Conservation (phyloP, 2,113 vertebrate genomes). For the Eudorcas thomsonii region DNA sequence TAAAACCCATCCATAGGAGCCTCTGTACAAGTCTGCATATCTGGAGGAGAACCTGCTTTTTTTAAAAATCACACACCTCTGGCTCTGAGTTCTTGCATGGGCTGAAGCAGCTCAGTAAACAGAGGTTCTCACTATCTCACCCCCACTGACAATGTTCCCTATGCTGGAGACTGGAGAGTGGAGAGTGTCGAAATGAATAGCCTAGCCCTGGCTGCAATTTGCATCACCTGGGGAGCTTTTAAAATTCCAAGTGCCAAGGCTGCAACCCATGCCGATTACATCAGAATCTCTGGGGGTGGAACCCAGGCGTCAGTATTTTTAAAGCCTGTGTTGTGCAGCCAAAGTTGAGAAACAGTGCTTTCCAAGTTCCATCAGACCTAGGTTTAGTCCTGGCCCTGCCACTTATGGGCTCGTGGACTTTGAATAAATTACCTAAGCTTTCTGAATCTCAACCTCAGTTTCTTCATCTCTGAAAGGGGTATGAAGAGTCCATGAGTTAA, state of each 20-base stretch:
- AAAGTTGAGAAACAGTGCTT: not conserved
- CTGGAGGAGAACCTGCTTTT: not conserved
- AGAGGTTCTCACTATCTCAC: not conserved
- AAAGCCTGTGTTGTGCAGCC: not conserved
- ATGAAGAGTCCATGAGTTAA: not conserved
- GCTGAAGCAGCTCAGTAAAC: not conserved
- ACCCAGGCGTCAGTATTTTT: not conserved
- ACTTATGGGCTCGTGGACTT: not conserved
- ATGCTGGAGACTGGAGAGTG: not conserved
- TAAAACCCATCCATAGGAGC: not conserved
- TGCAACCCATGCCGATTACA: not conserved
- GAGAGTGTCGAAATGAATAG: not conserved
- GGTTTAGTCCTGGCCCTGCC: not conserved
- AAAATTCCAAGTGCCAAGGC: not conserved
- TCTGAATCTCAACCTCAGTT: not conserved
- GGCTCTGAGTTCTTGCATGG: not conserved
- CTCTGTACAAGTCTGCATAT: not conserved
- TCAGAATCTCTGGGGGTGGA: not conserved
- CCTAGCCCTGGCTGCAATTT: not conserved
- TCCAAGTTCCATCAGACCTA: slow-evolving; percentile 11
- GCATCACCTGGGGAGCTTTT: not conserved
- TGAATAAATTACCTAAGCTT: not conserved
- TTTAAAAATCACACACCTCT: not conserved
- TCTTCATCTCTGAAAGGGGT: not conserved
- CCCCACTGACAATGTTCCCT: not conserved